Percentiles rank a stretch among this genome's conserved stretches.
These are phyloP conservation scores for Synergus laeviventris DNA, from an alignment of 2,888 invertebrate species.

Conservation along the genomic window DNA sequence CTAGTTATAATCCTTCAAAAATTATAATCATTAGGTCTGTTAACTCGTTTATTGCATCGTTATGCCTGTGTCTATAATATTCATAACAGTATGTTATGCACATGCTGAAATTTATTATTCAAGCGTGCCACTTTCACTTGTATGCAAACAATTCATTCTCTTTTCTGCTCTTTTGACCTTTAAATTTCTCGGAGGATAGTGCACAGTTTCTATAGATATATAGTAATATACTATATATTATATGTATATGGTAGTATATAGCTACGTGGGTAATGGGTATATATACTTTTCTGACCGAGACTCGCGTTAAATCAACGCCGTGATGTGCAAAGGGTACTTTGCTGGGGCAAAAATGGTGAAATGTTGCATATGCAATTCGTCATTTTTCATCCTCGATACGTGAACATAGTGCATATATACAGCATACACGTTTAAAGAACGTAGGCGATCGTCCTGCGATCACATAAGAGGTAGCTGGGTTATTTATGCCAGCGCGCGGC, in stretches of 20 bases:
- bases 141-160: slow-evolving; percentile 34
- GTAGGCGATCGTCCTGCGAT: slow-evolving; percentile 23
- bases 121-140: slow-evolving; percentile 34
- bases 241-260: neutral
- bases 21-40: too few relatives aligned
- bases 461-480: slow-evolving; percentile 19
- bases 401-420: neutral
- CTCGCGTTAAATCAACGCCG: neutral
- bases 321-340: slow-evolving; percentile 21
- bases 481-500: slow-evolving; percentile 41
- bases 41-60: neutral
- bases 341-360: slow-evolving; percentile 1
- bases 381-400: neutral
- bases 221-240: neutral
- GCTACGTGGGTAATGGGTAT: neutral
- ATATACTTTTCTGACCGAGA: neutral
- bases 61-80: slow-evolving; percentile 1
- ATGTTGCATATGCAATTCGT: slow-evolving; percentile 14
- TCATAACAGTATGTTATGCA: neutral
- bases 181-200: slow-evolving; percentile 29
- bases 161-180: slow-evolving; percentile 32
- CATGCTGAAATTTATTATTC: slow-evolving; percentile 15
- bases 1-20: too few relatives aligned
- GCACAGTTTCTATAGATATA: neutral
- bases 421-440: neutral